These are phyloP conservation scores for Periphyllus acericola DNA, from an alignment of 2,888 invertebrate species.

Conservation along the genomic window DNA sequence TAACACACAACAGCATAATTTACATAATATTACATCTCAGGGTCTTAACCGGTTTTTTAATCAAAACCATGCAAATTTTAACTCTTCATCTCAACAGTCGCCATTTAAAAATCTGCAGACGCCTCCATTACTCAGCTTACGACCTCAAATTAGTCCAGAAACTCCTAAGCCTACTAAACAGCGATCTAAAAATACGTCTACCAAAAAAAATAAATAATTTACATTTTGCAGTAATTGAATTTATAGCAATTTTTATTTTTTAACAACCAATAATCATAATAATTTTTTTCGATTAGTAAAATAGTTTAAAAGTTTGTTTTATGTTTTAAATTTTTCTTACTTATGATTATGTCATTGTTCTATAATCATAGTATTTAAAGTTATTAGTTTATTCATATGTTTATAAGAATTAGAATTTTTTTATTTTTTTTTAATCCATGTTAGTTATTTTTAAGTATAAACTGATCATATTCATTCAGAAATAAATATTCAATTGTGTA, in stretches of 20 bases:
- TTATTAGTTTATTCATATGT: too few species aligned
- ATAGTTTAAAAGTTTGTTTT: too few species aligned
- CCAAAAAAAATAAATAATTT: not conserved
- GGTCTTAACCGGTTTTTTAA: not conserved
- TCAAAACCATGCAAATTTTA: slow-evolving; percentile 29
- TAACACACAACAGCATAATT: not conserved
- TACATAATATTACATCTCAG: slow-evolving; percentile 6
- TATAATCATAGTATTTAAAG: not conserved
- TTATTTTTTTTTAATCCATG: too few species aligned
- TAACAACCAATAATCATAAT: too few species aligned
- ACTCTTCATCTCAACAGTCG: not conserved
- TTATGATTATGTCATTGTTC: not conserved
- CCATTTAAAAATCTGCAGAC: not conserved
- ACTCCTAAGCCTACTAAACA: not conserved
- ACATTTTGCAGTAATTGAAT: not conserved
- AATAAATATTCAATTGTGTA: not conserved
- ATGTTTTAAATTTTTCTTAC: too few species aligned
- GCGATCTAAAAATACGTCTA: not conserved
- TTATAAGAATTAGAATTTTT: too few species aligned
- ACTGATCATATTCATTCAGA: too few species aligned
- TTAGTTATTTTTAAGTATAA: too few species aligned
- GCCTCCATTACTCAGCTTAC: slow-evolving; percentile 12
- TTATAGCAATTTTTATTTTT: too few species aligned
- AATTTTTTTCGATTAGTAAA: too few species aligned
- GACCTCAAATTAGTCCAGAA: slow-evolving; percentile 24